Percentiles rank a stretch among this genome's conserved stretches.
These are phyloP conservation scores for Heptranchias perlo DNA, from an alignment of 2,113 vertebrate genomes.

Conservation along the genomic window DNA sequence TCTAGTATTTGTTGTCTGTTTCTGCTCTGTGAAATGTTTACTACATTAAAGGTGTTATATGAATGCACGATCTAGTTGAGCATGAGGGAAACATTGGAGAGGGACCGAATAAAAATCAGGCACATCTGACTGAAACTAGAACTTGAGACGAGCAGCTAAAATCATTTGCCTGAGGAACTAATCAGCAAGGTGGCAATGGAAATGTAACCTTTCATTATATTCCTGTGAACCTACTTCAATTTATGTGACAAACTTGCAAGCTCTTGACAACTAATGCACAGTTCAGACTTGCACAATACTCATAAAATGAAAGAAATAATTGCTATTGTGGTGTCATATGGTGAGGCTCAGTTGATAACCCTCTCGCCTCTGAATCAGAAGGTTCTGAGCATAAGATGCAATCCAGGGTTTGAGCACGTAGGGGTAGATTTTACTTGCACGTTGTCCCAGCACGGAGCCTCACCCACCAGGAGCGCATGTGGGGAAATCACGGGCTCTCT, in stretches of 20 bases:
- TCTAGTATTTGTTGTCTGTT: neutral
- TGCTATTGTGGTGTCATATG: neutral
- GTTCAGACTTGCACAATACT: neutral
- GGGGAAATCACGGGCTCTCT: neutral
- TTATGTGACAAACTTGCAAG: conserved; percentile 4
- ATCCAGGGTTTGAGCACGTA: neutral
- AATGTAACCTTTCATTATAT: conserved; percentile 9
- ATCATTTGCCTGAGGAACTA: conserved; percentile 16
- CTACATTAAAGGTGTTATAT: neutral
- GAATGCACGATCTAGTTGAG: neutral
- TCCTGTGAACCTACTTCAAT: conserved; percentile 5
- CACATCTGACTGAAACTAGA: neutral
- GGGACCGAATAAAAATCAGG: neutral
- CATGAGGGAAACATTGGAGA: neutral
- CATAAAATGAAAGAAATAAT: conserved; percentile 14
- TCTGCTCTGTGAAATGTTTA: neutral
- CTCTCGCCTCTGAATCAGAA: neutral
- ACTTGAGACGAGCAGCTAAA: neutral
- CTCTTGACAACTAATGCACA: neutral
- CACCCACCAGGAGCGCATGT: neutral
- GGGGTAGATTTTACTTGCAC: neutral
- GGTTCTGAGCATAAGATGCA: neutral
- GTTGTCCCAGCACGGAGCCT: neutral
- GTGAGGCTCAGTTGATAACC: neutral
- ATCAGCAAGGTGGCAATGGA: conserved; percentile 9